phyloP scores from a whole-genome alignment of 2,888 invertebrate species.

The Leucoma salicis region DNA sequence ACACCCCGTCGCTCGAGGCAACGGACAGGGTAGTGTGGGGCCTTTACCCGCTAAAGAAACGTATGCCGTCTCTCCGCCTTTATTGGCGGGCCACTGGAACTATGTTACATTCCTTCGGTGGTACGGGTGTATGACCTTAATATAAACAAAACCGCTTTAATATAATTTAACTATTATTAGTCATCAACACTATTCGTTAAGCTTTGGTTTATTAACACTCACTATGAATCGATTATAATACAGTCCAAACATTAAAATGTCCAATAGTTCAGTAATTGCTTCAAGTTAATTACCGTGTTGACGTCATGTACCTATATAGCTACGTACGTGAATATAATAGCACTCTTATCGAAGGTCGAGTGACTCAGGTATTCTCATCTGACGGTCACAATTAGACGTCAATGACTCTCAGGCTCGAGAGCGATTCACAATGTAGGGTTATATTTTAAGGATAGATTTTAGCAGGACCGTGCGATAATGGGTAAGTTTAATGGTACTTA shows the following conservation, averaged over 20 bases:
- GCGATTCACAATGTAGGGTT: slow-evolving; percentile 9
- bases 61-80: no score
- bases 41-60: no score
- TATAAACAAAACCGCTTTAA: no score
- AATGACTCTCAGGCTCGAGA: slow-evolving; percentile 12
- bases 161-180: no score
- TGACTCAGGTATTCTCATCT: slow-evolving; percentile 25
- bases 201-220: no score
- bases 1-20: no score
- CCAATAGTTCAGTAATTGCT: slow-evolving; percentile 16
- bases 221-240: background rate
- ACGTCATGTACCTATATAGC: slow-evolving; percentile 5
- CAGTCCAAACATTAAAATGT: background rate
- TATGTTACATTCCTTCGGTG: no score
- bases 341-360: slow-evolving; percentile 24
- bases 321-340: slow-evolving; percentile 2
- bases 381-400: slow-evolving; percentile 17
- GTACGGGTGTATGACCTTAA: no score
- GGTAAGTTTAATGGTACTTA: slow-evolving; percentile 1
- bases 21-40: no score
- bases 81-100: no score
- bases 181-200: no score
- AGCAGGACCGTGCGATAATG: slow-evolving; percentile 1
- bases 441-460: slow-evolving; percentile 10
- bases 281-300: slow-evolving; percentile 14